phyloP scores from a whole-genome alignment of 2,113 vertebrate species.

The Cavia porcellus region DNA sequence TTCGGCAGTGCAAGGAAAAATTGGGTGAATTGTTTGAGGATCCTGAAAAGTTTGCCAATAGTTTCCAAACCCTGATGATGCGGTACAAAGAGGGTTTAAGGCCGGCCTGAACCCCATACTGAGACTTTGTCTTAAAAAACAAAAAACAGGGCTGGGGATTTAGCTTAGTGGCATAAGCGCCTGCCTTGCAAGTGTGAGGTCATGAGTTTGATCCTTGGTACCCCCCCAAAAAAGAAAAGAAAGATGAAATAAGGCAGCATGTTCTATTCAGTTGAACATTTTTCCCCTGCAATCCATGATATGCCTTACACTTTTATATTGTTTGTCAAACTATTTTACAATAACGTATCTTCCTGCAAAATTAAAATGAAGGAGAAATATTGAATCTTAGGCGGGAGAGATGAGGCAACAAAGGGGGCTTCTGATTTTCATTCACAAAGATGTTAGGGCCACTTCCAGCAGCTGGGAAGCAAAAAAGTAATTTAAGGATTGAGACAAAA shows the following conservation, averaged over 20 bases:
- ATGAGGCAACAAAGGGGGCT: background rate
- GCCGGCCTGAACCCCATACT: background rate
- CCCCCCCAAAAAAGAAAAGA: background rate
- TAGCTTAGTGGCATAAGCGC: no score
- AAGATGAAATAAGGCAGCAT: background rate
- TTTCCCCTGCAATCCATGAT: background rate
- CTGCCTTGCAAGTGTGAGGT: no score
- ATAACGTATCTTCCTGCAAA: background rate
- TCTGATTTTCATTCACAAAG: background rate
- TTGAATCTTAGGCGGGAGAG: background rate
- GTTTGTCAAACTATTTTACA: background rate
- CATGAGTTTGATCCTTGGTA: no score
- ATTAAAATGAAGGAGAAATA: conserved; percentile 14
- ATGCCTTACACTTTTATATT: background rate
- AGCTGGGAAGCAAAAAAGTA: background rate
- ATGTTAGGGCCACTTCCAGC: background rate
- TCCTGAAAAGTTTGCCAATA: background rate
- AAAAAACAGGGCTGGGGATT: background rate
- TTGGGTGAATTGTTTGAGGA: background rate
- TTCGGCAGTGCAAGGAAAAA: background rate
- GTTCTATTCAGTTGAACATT: background rate
- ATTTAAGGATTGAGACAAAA: conserved; percentile 15
- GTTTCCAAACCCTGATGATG: background rate
- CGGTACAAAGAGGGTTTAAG: background rate
- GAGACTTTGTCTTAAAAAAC: background rate